Percentiles rank a stretch among this genome's conserved stretches.
Evolutionary conservation across 2,797 vertebrate genomes (phyloP).

Genomic region (Poeciliopsis turneri): DNA sequence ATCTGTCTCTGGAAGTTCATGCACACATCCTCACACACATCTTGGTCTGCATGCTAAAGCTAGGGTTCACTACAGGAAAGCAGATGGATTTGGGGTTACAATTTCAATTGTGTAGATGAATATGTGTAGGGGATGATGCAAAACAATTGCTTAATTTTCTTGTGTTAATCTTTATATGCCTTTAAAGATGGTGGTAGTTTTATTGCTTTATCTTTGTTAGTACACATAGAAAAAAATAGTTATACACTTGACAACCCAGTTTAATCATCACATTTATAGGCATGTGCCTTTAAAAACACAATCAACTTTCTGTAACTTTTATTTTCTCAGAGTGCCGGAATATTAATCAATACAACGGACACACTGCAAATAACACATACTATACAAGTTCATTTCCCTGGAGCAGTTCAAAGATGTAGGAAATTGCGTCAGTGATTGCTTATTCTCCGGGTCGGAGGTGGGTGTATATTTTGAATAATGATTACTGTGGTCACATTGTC

Average conservation of each 20-base stretch:
- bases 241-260: neutral
- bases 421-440: conserved; percentile 68
- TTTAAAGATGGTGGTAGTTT: neutral
- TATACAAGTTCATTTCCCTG: conserved; percentile 48
- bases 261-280: conserved; percentile 11
- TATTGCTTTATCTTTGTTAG: neutral
- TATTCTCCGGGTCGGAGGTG: conserved; percentile 54
- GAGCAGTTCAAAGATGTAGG: conserved; percentile 56
- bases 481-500: conserved; percentile 65
- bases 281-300: neutral
- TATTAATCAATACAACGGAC: conserved; percentile 49
- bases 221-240: neutral
- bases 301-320: conserved; percentile 35
- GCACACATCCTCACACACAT: conserved; percentile 8
- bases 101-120: conserved; percentile 6
- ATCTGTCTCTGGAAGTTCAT: conserved; percentile 25
- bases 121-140: neutral
- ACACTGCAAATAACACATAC: conserved; percentile 44
- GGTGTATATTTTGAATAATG: conserved; percentile 68
- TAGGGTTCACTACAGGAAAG: conserved; percentile 49
- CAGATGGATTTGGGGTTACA: conserved; percentile 37
- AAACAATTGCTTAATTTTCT: neutral
- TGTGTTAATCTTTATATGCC: neutral
- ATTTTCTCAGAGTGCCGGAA: conserved; percentile 24
- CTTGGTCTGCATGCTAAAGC: conserved; percentile 25